Base-by-base conservation (phyloP, 1,140 invertebrate species). In the Cotesia glomerata region DNA sequence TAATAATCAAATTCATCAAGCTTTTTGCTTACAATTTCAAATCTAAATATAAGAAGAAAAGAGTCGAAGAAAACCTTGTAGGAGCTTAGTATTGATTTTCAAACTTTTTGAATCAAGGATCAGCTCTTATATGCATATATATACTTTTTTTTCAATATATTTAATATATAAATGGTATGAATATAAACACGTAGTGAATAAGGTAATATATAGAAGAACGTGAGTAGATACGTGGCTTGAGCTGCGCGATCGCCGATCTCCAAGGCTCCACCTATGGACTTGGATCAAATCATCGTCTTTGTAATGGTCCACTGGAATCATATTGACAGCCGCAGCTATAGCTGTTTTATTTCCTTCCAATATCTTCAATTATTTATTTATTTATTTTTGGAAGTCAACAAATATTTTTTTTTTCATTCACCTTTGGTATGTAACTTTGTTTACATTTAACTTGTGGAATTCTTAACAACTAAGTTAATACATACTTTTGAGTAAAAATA, bases 201-300 rank as follows among this genome's bases (percentile, higher is more conserved):
- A 74, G 69, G 67, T 82, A 85, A 86, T 86, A 86, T 86, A 86
- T 85, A 86, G 70, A 84, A 86, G 84, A 84, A 87, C 86, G 84
- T 86, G 83, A 82, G 86, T 87, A 87, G 86, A 87, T 87, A 87
- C 86, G 86, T 87, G 86, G 85, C 85, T 87, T 86, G 84, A 81
- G 82, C 86, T 86, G 86, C 84, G 80, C 82, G 77, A 83, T 79
- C 82, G 85, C 82, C 82, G 83, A 78, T 86, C 83, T 85, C 80
- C 85, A 73, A 81, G 84, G 84, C 84, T 86, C 86, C 86, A 87
- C 86, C 86, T 87, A 86, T 81, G 84, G 85, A 86, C 84, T 86
- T 84, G 85, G 83, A 86, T 86, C 86, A 86, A 86, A 86, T 86
- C 64, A 72, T 72, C 86, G 83, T 86, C 85, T 85, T 85, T 85